Base-by-base conservation (phyloP, 1,140 invertebrate species). In the roundworm (Caenorhabditis elegans) region DNA sequence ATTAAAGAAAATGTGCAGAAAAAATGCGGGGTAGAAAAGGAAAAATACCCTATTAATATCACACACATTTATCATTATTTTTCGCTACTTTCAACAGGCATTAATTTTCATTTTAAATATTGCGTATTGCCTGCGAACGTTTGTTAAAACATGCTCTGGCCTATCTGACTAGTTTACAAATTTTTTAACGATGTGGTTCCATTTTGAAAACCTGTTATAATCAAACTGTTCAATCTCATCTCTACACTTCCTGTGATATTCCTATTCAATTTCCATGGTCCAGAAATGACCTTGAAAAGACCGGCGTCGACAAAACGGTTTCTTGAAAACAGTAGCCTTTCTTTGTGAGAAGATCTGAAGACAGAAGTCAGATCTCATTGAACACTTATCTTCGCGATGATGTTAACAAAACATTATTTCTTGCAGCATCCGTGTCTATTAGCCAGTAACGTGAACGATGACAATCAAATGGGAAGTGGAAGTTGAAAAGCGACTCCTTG, bases 401-500 rank as follows among this genome's bases (percentile, higher is more conserved):
- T n/a, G 34, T 34, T 11, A 39, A 70, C 34, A 70, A 43, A 22
- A 22, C 60, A 8, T 39, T 6, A 53, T 34, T 5, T 34, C 10
- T 60, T 70, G 60, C 34, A 70, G 60, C 22, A 17, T 39, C 10
- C 10, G 31, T 34, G 31, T 17, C 11, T 31, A 8, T 22, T 31
- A 11, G n/a, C 60, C 60, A 70, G 15, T 43, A 15, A 43, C n/a
- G n/a, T n/a, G n/a, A n/a, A n/a, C 39, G 15, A 43, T 70, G 60
- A 70, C 60, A 22, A 70, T 70, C 28, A 60, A 60, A 28, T 60
- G 55, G 60, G 60, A 70, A 70, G 60, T 19, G 22, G 60, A 70
- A 70, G 60, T 70, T 8, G 60, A 70, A 26, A 70, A 70, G 3
- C 15, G 34, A 39, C 79, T 87, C 6, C 22, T 87, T 31, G 79